These are phyloP conservation scores for Bujurquina vittata DNA, from an alignment of 2,113 vertebrate genomes.

Conservation along the genomic window DNA sequence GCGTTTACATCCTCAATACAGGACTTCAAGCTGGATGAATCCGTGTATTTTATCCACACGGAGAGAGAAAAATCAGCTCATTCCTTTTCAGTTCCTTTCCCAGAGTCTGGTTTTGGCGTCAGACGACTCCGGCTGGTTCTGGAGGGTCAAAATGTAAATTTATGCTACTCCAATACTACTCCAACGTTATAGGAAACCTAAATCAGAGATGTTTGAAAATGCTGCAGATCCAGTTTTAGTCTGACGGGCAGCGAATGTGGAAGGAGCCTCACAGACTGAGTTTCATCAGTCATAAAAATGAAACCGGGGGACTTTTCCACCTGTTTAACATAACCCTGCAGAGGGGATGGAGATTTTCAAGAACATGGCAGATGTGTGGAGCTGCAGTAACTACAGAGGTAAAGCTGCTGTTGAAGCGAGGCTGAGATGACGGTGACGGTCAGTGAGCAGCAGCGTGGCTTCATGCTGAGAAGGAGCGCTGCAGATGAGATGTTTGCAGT, in stretches of 20 bases:
- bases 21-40: not conserved
- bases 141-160: not conserved
- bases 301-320: not conserved
- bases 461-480: no score
- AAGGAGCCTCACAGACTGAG: not conserved
- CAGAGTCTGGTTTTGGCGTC: not conserved
- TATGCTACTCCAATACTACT: slow-evolving; percentile 1
- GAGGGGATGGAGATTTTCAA: no score
- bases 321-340: no score
- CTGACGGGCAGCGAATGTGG: no score
- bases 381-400: no score
- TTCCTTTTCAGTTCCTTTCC: not conserved
- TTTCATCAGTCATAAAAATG: not conserved
- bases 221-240: not conserved
- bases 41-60: not conserved
- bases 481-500: no score
- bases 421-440: no score
- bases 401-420: no score
- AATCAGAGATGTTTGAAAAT: not conserved
- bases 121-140: not conserved
- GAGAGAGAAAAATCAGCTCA: not conserved
- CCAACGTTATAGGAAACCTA: not conserved
- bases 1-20: not conserved
- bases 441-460: no score
- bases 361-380: no score